Percentiles rank a stretch among this genome's conserved stretches.
phyloP scores from a whole-genome alignment of 2,797 vertebrate species.

The Rhodeus uyekii region DNA sequence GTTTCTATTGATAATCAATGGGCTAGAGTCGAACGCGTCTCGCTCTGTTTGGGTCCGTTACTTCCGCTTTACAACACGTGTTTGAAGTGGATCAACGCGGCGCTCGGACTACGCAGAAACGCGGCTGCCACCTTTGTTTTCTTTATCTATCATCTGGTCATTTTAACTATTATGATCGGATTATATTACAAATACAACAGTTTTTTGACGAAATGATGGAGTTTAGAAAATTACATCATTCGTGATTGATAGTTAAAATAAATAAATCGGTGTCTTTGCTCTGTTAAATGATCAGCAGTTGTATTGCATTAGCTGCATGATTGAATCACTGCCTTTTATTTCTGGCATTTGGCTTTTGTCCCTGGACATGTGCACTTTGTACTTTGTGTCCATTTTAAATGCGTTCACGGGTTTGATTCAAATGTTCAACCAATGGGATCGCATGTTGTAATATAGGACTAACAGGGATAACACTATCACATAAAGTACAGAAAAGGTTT shows the following conservation, averaged over 20 bases:
- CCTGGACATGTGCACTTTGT: neutral
- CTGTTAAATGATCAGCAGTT: neutral
- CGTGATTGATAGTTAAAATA: neutral
- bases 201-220: neutral
- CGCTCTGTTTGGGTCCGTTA: neutral
- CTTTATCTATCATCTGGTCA: neutral
- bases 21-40: neutral
- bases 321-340: neutral
- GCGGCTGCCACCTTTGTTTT: neutral
- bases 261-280: neutral
- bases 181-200: neutral
- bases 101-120: slow-evolving; percentile 26
- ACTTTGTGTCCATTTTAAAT: neutral
- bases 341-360: neutral
- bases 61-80: slow-evolving; percentile 21
- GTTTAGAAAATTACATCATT: neutral
- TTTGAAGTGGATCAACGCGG: slow-evolving; percentile 18
- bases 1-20: neutral
- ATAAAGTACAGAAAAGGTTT: neutral
- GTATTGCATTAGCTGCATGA: neutral
- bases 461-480: neutral
- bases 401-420: no score
- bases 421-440: neutral
- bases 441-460: neutral
- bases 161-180: neutral